A percentile compares a stretch with the other conserved stretches of the same genome.
Conservation (phyloP, 2,888 invertebrate species). For the Hypsopygia costalis region DNA sequence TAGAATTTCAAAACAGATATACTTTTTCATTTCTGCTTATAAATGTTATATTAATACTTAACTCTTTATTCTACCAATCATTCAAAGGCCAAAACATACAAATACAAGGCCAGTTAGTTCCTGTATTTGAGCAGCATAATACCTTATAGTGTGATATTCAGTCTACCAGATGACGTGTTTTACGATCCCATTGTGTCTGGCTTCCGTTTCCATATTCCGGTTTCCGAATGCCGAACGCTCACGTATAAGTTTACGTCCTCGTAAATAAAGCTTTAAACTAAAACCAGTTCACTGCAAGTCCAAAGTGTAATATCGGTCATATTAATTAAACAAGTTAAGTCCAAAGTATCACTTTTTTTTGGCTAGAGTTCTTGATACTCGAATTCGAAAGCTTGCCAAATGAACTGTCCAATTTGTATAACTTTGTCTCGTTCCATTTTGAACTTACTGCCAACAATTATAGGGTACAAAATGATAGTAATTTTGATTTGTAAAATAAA, state of each 20-base stretch:
- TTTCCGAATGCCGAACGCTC: conserved; percentile 6
- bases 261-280: neutral
- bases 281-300: neutral
- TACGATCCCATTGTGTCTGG: conserved; percentile 9
- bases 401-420: conserved; percentile 27
- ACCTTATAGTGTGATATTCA: conserved; percentile 6
- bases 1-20: no score
- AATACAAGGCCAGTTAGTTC: conserved; percentile 5
- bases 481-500: neutral
- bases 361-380: conserved; percentile 23
- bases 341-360: conserved; percentile 35
- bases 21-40: no score
- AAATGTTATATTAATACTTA: no score
- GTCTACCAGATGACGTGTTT: conserved; percentile 7
- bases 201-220: conserved; percentile 10
- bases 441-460: neutral
- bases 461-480: neutral
- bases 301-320: neutral
- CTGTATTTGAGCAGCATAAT: conserved; percentile 8
- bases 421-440: neutral
- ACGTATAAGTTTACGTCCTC: neutral
- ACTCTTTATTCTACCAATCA: neutral
- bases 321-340: conserved; percentile 20
- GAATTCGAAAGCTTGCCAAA: conserved; percentile 39
- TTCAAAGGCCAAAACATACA: conserved; percentile 3